A percentile compares a stretch with the other conserved stretches of the same genome.
phyloP scores from a whole-genome alignment of 2,888 invertebrate species.

The Yponomeuta cagnagella region DNA sequence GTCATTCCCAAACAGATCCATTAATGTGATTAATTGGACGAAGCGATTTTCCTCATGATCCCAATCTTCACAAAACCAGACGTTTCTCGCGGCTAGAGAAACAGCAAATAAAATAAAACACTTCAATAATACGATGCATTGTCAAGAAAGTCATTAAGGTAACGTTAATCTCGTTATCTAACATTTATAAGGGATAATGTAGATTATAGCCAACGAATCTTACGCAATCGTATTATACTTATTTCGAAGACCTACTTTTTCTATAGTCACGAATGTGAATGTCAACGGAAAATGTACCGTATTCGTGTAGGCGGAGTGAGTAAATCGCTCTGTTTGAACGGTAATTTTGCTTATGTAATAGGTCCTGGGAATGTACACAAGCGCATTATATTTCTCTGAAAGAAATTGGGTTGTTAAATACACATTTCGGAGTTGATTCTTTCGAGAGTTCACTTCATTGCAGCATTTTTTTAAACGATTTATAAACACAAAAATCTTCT shows the following conservation, averaged over 20 bases:
- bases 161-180: conserved; percentile 2
- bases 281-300: background rate
- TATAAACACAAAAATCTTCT: too few species aligned
- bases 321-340: background rate
- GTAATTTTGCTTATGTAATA: background rate
- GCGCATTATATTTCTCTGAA: background rate
- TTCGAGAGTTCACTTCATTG: background rate
- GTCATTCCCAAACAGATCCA: too few species aligned
- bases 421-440: background rate
- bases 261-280: background rate
- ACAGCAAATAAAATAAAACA: background rate
- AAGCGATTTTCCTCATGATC: too few species aligned
- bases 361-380: background rate
- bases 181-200: background rate
- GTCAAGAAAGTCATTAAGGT: background rate
- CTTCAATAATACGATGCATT: background rate
- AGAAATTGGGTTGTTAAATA: background rate
- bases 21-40: too few species aligned
- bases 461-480: background rate
- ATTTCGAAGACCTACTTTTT: conserved; percentile 8
- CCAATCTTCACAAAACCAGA: too few species aligned
- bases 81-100: background rate
- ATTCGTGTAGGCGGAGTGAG: background rate
- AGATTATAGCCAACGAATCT: background rate
- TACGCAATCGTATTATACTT: background rate